Percentiles rank a stretch among this genome's conserved stretches.
Conservation (phyloP, 2,888 invertebrate genomes). For the Lottia gigantea region DNA sequence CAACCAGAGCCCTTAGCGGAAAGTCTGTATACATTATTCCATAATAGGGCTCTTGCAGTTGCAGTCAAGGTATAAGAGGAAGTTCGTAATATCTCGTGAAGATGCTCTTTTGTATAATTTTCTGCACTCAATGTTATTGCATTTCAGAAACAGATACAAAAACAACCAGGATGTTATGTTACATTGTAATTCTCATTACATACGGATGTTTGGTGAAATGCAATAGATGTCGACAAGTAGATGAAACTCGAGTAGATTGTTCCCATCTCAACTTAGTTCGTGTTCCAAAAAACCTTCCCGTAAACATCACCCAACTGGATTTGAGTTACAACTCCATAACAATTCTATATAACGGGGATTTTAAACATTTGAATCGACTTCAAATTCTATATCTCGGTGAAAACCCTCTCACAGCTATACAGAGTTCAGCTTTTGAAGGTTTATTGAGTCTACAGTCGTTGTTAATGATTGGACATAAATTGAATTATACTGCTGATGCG, state of each 20-base stretch:
- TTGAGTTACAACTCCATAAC: neutral
- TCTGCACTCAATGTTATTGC: no score
- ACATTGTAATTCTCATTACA: no score
- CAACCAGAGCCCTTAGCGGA: no score
- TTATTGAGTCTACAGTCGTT: neutral
- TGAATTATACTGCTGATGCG: neutral
- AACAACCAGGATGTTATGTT: no score
- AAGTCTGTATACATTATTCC: no score
- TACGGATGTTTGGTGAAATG: no score
- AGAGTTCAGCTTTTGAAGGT: neutral
- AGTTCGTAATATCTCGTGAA: no score
- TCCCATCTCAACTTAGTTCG: neutral
- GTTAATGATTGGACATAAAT: neutral
- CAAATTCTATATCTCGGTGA: neutral
- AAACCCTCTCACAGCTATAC: neutral
- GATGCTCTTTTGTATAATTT: no score
- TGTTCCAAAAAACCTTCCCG: neutral
- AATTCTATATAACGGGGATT: neutral
- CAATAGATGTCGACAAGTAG: neutral
- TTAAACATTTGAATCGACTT: neutral
- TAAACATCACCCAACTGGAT: neutral
- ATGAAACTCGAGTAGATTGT: neutral
- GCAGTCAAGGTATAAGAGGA: no score
- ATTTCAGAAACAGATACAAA: no score
- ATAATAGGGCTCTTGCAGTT: no score